Base-by-base conservation (phyloP, 2,888 invertebrate genomes). In the Epistrophe grossulariae region DNA sequence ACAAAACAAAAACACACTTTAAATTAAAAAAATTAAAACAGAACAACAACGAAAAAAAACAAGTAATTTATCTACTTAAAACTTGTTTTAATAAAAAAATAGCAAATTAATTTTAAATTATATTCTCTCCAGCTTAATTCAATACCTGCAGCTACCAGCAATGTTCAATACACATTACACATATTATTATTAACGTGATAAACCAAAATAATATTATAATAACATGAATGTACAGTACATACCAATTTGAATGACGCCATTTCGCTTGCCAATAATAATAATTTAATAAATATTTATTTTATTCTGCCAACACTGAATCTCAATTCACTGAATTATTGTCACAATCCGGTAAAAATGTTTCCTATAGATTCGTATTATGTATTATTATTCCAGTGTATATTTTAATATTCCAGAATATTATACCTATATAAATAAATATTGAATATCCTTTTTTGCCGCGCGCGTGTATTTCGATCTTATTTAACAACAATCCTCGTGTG, bases 231-330 rank as follows among this genome's bases (percentile, higher is more conserved):
- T n/a, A 11, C 7, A 11, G 7, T 52, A 84, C 80, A 48, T 84
- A 84, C 80, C 80, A 84, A 40, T 62, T 80, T 84, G 60, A 73
- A 57, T 52, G 80, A 31, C 38, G 64, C 64, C 84, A 84, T 84
- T 52, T 59, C 50, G 76, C 59, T 52, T n/a, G 71, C 40, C 60
- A 45, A 48, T 50, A 40, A 40, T 70, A 45, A 48, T 50, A 40
- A 40, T 70, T 52, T 55, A 40, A 55, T 70, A 55, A 24, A 38
- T 55, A 55, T 70, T 52, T 55, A 55, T 55, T 64, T 55, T 79
- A 50, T 24, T n/a, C 28, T 31, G 31, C 57, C n/a, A 31, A 79
- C 62, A 62, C 62, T 83, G 55, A 74, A 70, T 70, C 72, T 45
- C 72, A 66, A 70, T 71, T 40, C 81, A 76, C 62, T 64, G 64